Conservation (phyloP, 2,797 vertebrate genomes). For the Danio aesculapii region DNA sequence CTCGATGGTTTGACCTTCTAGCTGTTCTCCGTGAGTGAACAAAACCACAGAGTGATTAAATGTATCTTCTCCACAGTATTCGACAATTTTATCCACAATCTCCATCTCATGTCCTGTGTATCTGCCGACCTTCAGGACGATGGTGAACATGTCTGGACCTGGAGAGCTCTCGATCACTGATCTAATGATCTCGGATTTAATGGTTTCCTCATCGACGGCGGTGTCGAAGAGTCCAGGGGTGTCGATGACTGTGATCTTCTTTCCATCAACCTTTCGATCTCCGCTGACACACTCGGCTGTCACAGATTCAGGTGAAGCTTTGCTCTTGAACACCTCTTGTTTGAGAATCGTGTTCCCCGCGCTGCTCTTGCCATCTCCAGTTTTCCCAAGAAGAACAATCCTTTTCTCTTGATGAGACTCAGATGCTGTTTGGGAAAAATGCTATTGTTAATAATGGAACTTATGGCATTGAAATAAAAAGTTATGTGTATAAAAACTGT, state of each 20-base stretch:
- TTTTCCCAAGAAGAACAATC: slow-evolving; percentile 59
- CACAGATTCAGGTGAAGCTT: slow-evolving; percentile 12
- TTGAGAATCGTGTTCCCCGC: slow-evolving; percentile 54
- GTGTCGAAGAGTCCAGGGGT: slow-evolving; percentile 54
- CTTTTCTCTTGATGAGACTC: slow-evolving; percentile 32
- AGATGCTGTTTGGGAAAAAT: not conserved
- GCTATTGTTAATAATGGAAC: not conserved
- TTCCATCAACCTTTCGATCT: not conserved
- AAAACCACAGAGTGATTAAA: slow-evolving; percentile 64
- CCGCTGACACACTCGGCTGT: slow-evolving; percentile 25
- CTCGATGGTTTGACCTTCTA: slow-evolving; percentile 45
- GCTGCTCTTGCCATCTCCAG: slow-evolving; percentile 58
- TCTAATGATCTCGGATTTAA: slow-evolving; percentile 56
- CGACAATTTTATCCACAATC: slow-evolving; percentile 53
- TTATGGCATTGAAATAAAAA: not conserved
- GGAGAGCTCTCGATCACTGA: slow-evolving; percentile 66
- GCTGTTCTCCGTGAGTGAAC: slow-evolving; percentile 69
- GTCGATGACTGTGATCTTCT: slow-evolving; percentile 41
- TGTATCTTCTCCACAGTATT: slow-evolving; percentile 62
- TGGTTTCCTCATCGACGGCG: not conserved
- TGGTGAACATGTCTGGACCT: slow-evolving; percentile 70
- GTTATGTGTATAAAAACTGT: too few species aligned
- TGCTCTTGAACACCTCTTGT: slow-evolving; percentile 33
- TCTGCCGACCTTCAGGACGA: slow-evolving; percentile 71
- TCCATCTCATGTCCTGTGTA: slow-evolving; percentile 66